Evolutionary conservation across 2,797 vertebrate genomes (phyloP).

Genomic region (Sebastes glaucus): DNA sequence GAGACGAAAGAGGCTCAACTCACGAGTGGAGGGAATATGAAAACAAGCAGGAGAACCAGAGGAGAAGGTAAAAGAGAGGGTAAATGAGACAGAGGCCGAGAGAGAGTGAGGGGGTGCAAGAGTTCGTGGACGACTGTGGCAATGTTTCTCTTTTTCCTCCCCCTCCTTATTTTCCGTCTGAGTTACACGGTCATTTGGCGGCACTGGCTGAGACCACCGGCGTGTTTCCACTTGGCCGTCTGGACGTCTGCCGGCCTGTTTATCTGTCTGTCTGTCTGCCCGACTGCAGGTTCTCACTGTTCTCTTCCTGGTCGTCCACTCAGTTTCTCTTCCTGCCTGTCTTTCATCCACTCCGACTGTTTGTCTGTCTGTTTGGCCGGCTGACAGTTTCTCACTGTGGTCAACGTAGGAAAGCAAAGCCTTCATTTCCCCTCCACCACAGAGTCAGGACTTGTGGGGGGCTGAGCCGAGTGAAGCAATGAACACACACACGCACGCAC

Average conservation of each 20-base stretch:
- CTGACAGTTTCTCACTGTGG: conserved; percentile 31
- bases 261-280: conserved; percentile 46
- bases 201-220: conserved; percentile 67
- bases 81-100: conserved; percentile 45
- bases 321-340: conserved; percentile 46
- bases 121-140: conserved; percentile 38
- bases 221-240: conserved; percentile 73
- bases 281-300: conserved; percentile 50
- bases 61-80: conserved; percentile 32
- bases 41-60: conserved; percentile 5
- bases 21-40: neutral
- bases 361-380: conserved; percentile 21
- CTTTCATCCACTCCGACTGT: conserved; percentile 25
- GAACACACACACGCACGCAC: neutral
- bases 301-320: conserved; percentile 24
- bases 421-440: conserved; percentile 37
- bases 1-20: conserved; percentile 1
- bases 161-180: conserved; percentile 76
- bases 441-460: neutral
- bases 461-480: neutral
- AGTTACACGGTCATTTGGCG: conserved; percentile 74
- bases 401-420: conserved; percentile 40
- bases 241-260: conserved; percentile 47
- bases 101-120: conserved; percentile 31
- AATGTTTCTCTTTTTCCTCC: conserved; percentile 67